phyloP scores from a whole-genome alignment of 2,888 invertebrate genomes.

The Hedya salicella region DNA sequence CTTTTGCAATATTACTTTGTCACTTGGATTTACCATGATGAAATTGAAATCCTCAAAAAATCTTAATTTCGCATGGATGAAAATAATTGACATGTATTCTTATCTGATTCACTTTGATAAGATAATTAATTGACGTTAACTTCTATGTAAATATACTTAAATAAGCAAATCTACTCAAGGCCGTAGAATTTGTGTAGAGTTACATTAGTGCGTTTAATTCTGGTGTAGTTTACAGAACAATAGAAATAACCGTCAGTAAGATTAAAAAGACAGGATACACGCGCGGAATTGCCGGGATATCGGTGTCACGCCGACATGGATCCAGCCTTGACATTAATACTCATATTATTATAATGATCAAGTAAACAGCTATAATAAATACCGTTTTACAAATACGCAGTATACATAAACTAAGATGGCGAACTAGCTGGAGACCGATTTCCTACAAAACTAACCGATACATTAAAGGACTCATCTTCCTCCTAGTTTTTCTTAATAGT shows the following conservation, averaged over 20 bases:
- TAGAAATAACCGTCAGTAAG: constrained; percentile 6
- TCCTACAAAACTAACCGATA: no score
- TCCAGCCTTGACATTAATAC: constrained; percentile 17
- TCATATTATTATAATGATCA: background rate
- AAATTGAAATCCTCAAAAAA: no score
- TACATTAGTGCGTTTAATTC: background rate
- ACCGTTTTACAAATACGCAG: no score
- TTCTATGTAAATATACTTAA: background rate
- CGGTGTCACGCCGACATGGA: constrained; percentile 10
- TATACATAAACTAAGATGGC: no score
- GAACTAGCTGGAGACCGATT: no score
- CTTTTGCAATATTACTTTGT: no score
- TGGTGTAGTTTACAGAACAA: constrained; percentile 10
- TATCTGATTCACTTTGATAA: no score
- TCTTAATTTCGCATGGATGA: no score
- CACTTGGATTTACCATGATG: no score
- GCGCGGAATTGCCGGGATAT: constrained; percentile 17
- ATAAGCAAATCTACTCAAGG: background rate
- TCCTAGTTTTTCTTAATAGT: no score
- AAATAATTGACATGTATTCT: no score
- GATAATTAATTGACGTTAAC: background rate
- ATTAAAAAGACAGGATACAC: constrained; percentile 20
- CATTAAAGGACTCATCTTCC: no score
- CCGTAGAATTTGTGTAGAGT: background rate
- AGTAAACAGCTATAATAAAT: background rate